Percentiles rank a stretch among this genome's conserved stretches.
These are phyloP conservation scores for Epinephelus lanceolatus DNA, from an alignment of 2,113 vertebrate species.

Conservation along the genomic window DNA sequence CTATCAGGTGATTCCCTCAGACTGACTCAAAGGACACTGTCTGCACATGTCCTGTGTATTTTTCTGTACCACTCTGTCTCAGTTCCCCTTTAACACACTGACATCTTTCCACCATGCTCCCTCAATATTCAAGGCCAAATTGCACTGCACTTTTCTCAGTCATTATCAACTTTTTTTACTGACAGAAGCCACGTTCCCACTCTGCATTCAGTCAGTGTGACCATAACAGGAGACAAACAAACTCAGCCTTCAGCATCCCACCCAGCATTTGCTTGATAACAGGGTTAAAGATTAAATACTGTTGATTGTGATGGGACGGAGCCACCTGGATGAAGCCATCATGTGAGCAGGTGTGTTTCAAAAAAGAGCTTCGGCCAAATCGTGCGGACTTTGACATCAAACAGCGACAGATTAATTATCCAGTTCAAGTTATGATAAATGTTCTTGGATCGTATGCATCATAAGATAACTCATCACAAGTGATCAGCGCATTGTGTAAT, in stretches of 20 bases:
- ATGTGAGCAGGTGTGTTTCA: not conserved
- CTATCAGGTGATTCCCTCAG: constrained; percentile 15
- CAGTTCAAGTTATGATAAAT: not conserved
- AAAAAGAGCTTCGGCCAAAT: constrained; percentile 1
- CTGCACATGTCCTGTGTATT: not conserved
- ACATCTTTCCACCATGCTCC: constrained; percentile 31
- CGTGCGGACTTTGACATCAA: not conserved
- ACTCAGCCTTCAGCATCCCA: constrained; percentile 26
- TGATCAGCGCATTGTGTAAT: not conserved
- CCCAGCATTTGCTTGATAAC: constrained; percentile 48
- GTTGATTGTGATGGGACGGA: constrained; percentile 52
- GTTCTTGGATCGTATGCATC: not conserved
- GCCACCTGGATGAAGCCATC: constrained; percentile 60
- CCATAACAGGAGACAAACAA: constrained; percentile 29
- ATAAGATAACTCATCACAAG: not conserved
- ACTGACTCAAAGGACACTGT: constrained; percentile 20
- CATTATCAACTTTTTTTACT: constrained; percentile 44
- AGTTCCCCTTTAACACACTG: constrained; percentile 44
- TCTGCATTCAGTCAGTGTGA: constrained; percentile 5
- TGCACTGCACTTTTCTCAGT: not conserved
- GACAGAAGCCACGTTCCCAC: constrained; percentile 65
- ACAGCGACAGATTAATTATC: not conserved
- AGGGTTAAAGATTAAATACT: constrained; percentile 61
- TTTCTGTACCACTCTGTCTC: constrained; percentile 28
- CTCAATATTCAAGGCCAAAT: constrained; percentile 54